Base-by-base conservation (phyloP, 2,797 vertebrate genomes). In the Phoeniculus purpureus region DNA sequence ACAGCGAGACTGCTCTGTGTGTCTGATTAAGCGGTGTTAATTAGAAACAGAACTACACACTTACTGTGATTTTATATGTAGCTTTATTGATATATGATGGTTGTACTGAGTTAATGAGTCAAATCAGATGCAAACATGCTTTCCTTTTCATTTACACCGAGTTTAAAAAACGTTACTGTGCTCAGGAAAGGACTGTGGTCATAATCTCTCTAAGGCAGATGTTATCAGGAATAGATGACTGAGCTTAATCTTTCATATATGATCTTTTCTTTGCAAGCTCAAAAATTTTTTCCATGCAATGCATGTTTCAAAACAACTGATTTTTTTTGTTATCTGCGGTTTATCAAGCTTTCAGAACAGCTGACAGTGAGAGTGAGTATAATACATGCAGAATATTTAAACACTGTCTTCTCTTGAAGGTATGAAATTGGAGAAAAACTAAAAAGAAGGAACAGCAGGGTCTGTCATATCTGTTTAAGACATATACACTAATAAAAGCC, bases 381-480 rank as follows among this genome's bases (percentile, higher is more conserved):
- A 83, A 68, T 64, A 31, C 18, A n/a, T 77, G 87, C 26, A 66
- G 68, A 79, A 66, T 74, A 75, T 48, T 92, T 79, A 65, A 81
- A 27, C 4, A n/a, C 26, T 87, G 54, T 34, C 51, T 77, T 91
- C 92, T 92, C 58, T 58, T 77, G 37, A 82, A 65, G 34, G 31
- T 80, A 51, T 60, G 9, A 78, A 81, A 64, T 72, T 60, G 87
- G 51, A 91, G 34, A 81, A 74, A 85, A 89, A 56, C 19, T 62
- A 19, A 62, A 87, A 81, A 62, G 60, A 76, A 90, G 84, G 17
- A 66, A 70, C 9, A 60, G 32, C 26, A 50, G 79, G 73, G 60
- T 64, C 34, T 74, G 72, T 80, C 15, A 34, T 61, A 64, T 87
- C 54, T 92, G n/a, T 75, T 96, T 32, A 86, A 65, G 66, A 34